phyloP scores from a whole-genome alignment of 1,140 invertebrate species.

The Zaprionus ornatus region DNA sequence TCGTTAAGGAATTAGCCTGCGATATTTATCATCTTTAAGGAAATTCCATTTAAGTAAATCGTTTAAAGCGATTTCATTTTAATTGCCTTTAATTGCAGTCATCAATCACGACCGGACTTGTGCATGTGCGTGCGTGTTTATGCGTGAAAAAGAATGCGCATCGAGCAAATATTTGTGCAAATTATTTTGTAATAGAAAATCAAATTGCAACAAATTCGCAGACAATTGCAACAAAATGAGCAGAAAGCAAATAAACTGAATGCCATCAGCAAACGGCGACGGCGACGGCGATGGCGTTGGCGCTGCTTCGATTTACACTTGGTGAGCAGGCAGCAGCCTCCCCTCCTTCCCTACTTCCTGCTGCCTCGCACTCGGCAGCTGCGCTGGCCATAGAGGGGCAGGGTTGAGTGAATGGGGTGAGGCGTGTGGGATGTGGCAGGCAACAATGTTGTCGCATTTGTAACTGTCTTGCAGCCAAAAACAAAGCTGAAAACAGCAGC shows the following conservation, averaged over 20 bases:
- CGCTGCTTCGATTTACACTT: slow-evolving; percentile 66
- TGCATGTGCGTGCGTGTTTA: neutral
- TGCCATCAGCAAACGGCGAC: slow-evolving; percentile 65
- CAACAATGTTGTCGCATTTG: slow-evolving; percentile 81
- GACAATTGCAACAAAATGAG: slow-evolving; percentile 76
- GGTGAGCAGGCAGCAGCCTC: neutral
- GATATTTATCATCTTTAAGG: neutral
- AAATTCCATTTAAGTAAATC: neutral
- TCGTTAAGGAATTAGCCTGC: neutral
- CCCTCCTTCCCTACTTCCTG: neutral
- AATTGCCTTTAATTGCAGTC: neutral
- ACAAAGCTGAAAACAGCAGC: slow-evolving; percentile 36
- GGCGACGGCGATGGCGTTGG: slow-evolving; percentile 32
- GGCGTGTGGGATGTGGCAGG: slow-evolving; percentile 13
- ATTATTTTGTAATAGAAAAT: slow-evolving; percentile 79
- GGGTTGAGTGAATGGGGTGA: neutral
- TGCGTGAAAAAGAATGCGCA: neutral
- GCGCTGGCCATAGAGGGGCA: slow-evolving; percentile 52
- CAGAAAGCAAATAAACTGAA: slow-evolving; percentile 66
- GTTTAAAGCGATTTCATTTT: neutral
- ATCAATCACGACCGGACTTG: slow-evolving; percentile 9
- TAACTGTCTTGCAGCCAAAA: slow-evolving; percentile 74
- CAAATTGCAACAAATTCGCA: slow-evolving; percentile 80
- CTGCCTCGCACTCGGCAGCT: slow-evolving; percentile 35
- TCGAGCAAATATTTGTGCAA: slow-evolving; percentile 54